Conservation (phyloP, 2,113 vertebrate genomes). For the Passerina amoena region DNA sequence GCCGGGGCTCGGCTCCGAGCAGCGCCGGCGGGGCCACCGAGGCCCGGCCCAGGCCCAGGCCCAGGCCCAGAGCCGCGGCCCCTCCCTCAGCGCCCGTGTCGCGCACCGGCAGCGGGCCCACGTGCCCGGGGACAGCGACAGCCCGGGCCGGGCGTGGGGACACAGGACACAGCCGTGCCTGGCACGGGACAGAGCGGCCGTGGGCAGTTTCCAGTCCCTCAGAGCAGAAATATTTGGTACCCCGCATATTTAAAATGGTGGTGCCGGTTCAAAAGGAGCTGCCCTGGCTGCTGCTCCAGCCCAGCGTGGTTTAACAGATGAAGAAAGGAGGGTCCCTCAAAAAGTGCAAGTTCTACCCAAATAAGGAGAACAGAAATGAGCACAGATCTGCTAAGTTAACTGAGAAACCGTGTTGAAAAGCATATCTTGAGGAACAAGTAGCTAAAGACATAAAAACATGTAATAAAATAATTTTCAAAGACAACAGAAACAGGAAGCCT, state of each 20-base stretch:
- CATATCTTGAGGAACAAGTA: conserved; percentile 7
- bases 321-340: background rate
- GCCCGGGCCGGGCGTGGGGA: background rate
- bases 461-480: conserved; percentile 50
- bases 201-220: background rate
- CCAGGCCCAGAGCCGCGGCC: background rate
- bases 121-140: background rate
- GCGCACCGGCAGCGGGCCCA: background rate
- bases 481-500: conserved; percentile 48
- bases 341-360: background rate
- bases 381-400: background rate
- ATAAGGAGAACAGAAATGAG: background rate
- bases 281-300: background rate
- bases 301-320: background rate
- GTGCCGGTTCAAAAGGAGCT: background rate
- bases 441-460: conserved; percentile 25
- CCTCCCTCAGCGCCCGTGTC: background rate
- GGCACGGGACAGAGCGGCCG: background rate
- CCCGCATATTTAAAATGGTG: background rate
- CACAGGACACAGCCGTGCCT: background rate
- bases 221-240: background rate
- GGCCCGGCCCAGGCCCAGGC: background rate
- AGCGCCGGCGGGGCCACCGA: background rate
- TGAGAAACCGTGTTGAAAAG: conserved; percentile 5
- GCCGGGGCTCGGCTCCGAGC: background rate